phyloP scores from a whole-genome alignment of 2,797 vertebrate genomes.

The Cossypha dichroa region DNA sequence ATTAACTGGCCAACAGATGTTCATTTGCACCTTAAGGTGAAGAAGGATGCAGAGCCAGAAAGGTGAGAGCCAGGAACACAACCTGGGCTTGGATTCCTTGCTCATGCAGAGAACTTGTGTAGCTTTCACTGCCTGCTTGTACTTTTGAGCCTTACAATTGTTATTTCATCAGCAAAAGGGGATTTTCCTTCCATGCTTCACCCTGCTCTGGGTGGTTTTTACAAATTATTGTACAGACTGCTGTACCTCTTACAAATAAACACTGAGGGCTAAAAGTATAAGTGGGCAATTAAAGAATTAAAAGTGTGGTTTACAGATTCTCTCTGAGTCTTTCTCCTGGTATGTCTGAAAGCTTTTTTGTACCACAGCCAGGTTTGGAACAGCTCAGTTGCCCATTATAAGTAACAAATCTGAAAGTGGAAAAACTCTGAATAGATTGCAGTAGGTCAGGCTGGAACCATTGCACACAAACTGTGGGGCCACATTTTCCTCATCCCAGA shows the following conservation, averaged over 20 bases:
- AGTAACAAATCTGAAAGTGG: background rate
- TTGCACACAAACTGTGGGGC: background rate
- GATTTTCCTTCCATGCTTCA: background rate
- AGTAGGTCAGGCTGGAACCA: background rate
- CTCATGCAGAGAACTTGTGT: background rate
- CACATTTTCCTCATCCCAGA: background rate
- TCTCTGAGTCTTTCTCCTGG: background rate
- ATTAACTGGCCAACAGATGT: background rate
- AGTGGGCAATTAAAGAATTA: conserved; percentile 40
- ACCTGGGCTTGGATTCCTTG: background rate
- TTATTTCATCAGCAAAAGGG: background rate
- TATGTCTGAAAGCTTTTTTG: conserved; percentile 61
- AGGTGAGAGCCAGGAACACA: background rate
- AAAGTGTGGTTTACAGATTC: conserved; percentile 13
- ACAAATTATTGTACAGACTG: background rate
- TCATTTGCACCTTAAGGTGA: background rate
- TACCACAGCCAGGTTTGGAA: conserved; percentile 28
- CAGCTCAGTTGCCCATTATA: background rate
- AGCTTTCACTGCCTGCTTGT: background rate
- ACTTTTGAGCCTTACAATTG: background rate
- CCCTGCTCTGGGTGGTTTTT: background rate
- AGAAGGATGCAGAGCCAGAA: background rate
- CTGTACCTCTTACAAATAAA: background rate
- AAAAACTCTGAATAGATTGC: background rate
- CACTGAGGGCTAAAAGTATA: background rate